phyloP scores from a whole-genome alignment of 2,797 vertebrate species.

The Ataeniobius toweri region DNA sequence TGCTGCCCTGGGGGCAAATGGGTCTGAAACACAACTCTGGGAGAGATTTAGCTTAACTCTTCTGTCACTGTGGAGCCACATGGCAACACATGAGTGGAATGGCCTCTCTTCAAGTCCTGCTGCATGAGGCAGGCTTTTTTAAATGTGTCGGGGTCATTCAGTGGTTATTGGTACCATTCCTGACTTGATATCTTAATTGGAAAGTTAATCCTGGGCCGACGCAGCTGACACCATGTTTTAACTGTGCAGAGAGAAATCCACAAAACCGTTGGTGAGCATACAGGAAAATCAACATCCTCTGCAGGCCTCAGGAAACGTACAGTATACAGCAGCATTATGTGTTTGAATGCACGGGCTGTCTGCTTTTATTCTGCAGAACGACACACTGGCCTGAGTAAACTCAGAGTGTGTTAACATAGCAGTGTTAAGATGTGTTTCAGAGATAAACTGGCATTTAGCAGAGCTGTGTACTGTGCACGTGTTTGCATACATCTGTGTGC shows the following conservation, averaged over 20 bases:
- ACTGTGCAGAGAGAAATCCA: conserved; percentile 37
- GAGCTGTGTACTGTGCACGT: conserved; percentile 16
- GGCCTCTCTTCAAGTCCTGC: conserved; percentile 65
- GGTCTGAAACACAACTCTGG: conserved; percentile 68
- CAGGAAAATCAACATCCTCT: conserved; percentile 40
- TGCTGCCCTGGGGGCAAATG: conserved; percentile 66
- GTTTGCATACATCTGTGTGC: conserved; percentile 35
- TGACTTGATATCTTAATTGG: conserved; percentile 82
- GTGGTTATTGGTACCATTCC: conserved; percentile 60
- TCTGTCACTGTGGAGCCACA: conserved; percentile 57
- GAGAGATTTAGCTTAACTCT: conserved; percentile 74
- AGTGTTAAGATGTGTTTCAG: conserved; percentile 25
- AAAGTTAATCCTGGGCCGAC: conserved; percentile 73
- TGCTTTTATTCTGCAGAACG: conserved; percentile 20
- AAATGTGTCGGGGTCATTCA: conserved; percentile 69
- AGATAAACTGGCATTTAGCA: conserved; percentile 20
- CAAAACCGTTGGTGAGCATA: conserved; percentile 26
- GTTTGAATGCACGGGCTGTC: conserved; percentile 35
- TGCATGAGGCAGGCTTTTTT: conserved; percentile 53
- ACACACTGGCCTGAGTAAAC: conserved; percentile 22
- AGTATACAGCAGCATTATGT: conserved; percentile 38
- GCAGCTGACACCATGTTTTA: conserved; percentile 57
- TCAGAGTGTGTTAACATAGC: conserved; percentile 13
- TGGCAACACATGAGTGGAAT: conserved; percentile 48
- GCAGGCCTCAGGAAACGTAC: conserved; percentile 36